Base-by-base conservation (phyloP, 2,113 vertebrate genomes). In the Platysteira castanea region DNA sequence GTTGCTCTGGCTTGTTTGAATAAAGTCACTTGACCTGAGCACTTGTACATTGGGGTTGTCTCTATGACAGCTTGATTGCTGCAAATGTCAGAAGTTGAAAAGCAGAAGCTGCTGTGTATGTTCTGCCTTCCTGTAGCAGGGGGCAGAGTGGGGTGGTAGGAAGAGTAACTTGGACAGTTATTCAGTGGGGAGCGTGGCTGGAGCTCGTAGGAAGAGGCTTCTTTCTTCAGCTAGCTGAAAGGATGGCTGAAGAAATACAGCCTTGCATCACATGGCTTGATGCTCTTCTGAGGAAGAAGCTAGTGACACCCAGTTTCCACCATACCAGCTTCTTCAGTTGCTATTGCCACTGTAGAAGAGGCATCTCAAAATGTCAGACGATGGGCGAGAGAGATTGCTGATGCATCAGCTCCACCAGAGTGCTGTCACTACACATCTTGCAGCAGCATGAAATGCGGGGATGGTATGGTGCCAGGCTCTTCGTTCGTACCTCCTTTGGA, bases 281-380 rank as follows among this genome's bases (percentile, higher is more conserved):
- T 67, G 52, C 33, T 76, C 4, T 82, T 56, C 77, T 46, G 18
- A 11, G 61, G 31, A 49, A 84, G 81, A 75, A 19, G n/a, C 83
- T 28, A 11, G 15, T 46, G 60, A 13, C 17, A 27, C 30, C 30
- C 12, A 1, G 33, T 42, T 92, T 82, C 27, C 44, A 67, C 73
- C 79, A 30, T 27, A 64, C 22, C 26, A 7, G 49, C 37, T 30
- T 78, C 49, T 56, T 86, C 47, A 9, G 2, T 73, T 27, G 61
- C 69, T 52, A 10, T 41, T 89, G 41, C 59, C 42, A 2, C 27
- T 77, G 39, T 44, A 54, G 74, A 39, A 59, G 7, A 87, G 21
- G 59, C 78, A 76, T 89, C 70, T 69, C 81, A 53, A 60, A 50
- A 73, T 70, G 91, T 77, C 90, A 96, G 82, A 57, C 17, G 19